phyloP scores from a whole-genome alignment of 30 jellyfish, hydroid and myxozoan species.

The Calvadosia cruxmelitensis region DNA sequence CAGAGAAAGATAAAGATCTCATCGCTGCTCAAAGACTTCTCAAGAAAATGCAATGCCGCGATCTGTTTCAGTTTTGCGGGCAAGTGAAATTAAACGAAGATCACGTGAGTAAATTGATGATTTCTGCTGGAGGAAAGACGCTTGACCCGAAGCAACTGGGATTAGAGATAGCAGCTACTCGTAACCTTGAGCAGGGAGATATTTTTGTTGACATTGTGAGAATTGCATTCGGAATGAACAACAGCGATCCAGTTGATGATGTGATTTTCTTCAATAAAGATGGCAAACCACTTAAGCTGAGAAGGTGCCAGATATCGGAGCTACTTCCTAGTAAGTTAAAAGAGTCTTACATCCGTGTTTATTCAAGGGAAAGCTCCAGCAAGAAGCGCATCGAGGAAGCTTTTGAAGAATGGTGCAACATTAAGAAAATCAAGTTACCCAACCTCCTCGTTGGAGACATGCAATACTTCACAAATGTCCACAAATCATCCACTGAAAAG shows the following conservation, averaged over 20 bases:
- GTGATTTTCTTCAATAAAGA: conserved; percentile 32
- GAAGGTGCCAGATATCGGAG: conserved; percentile 39
- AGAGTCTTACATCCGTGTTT: conserved; percentile 51
- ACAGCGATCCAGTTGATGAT: conserved; percentile 25
- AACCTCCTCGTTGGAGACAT: conserved; percentile 32
- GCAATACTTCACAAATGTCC: neutral
- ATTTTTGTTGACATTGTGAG: conserved; percentile 14
- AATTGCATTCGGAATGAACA: conserved; percentile 41
- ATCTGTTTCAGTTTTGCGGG: conserved; percentile 47
- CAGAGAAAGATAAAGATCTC: conserved; percentile 9
- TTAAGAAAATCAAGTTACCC: conserved; percentile 32
- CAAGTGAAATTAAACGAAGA: conserved; percentile 15
- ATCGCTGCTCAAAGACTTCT: conserved; percentile 17
- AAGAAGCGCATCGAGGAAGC: conserved; percentile 10
- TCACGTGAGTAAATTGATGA: conserved; percentile 3
- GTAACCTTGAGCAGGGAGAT: conserved; percentile 12
- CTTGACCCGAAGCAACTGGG: conserved; percentile 14
- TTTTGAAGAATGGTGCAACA: conserved; percentile 34
- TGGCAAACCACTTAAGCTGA: conserved; percentile 20
- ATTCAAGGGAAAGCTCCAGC: conserved; percentile 24
- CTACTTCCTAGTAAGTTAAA: conserved; percentile 34
- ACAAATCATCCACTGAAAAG: neutral
- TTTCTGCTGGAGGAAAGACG: conserved; percentile 10
- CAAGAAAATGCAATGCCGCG: conserved; percentile 14
- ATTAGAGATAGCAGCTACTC: conserved; percentile 29